These are phyloP conservation scores for Galbula dea DNA, from an alignment of 2,113 vertebrate genomes.

Conservation along the genomic window DNA sequence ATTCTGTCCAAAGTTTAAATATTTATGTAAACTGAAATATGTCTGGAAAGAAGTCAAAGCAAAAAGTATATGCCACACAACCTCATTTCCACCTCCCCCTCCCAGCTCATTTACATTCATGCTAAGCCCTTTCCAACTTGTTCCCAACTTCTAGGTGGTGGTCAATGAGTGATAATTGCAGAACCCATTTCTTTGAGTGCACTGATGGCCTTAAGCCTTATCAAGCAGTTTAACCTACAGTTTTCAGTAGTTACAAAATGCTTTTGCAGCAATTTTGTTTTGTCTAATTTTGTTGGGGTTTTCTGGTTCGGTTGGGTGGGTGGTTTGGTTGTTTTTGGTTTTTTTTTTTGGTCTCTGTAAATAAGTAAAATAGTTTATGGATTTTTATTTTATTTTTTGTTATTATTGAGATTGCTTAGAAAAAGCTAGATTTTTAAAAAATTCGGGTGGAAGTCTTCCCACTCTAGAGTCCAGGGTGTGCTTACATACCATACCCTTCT, in stretches of 20 bases:
- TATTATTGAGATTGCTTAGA: not conserved
- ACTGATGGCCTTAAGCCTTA: not conserved
- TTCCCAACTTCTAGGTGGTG: constrained; percentile 31
- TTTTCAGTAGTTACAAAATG: constrained; percentile 25
- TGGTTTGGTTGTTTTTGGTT: no score
- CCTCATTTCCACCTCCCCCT: constrained; percentile 15
- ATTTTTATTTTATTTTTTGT: not conserved
- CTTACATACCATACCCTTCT: not conserved
- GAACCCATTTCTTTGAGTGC: constrained; percentile 30
- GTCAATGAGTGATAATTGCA: constrained; percentile 59
- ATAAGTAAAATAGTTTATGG: not conserved
- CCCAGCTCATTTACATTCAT: constrained; percentile 42
- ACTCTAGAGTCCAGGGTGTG: not conserved
- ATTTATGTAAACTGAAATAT: constrained; percentile 77
- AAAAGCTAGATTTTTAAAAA: not conserved
- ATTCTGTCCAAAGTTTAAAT: constrained; percentile 75
- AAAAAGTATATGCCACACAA: constrained; percentile 53
- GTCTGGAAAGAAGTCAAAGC: constrained; percentile 72
- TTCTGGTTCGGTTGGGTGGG: no score
- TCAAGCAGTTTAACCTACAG: constrained; percentile 23
- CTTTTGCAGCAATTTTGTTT: not conserved
- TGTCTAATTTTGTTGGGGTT: no score
- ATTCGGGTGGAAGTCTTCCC: not conserved
- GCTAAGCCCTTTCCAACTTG: constrained; percentile 25
- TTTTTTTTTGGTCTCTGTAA: not conserved